Conservation (phyloP, 92 coral and sea anemone genomes). For the Galaxea fascicularis region DNA sequence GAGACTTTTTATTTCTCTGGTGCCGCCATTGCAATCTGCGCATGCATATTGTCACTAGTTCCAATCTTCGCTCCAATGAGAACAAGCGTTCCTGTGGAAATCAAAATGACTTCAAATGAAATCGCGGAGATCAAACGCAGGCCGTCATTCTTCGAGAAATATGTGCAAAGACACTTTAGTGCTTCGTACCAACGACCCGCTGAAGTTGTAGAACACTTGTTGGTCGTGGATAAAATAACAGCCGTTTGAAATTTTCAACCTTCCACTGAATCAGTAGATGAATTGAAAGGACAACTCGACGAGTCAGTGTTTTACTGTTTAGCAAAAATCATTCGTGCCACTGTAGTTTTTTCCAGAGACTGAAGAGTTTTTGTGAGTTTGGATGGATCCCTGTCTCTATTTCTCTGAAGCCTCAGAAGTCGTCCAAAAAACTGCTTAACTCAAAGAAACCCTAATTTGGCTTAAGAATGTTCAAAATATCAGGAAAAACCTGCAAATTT, state of each 20-base stretch:
- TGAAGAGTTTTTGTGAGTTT: too few relatives aligned
- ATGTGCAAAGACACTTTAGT: slow-evolving; percentile 12
- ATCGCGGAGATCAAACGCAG: background rate
- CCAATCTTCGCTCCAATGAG: slow-evolving; percentile 41
- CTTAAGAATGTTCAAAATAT: too few relatives aligned
- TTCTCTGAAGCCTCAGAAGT: too few relatives aligned
- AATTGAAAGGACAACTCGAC: background rate
- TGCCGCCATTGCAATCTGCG: slow-evolving; percentile 37
- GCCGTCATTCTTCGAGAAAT: slow-evolving; percentile 25
- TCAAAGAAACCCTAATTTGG: too few relatives aligned
- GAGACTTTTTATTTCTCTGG: slow-evolving; percentile 53
- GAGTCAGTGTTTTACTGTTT: too few relatives aligned
- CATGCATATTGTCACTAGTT: slow-evolving; percentile 32
- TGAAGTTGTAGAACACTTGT: background rate
- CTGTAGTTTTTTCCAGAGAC: too few relatives aligned
- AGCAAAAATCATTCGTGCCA: too few relatives aligned
- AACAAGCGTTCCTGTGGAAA: background rate
- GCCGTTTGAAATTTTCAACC: background rate
- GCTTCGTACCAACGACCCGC: background rate
- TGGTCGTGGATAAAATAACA: slow-evolving; percentile 19
- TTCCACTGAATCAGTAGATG: background rate
- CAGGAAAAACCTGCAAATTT: too few relatives aligned
- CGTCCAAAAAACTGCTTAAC: too few relatives aligned
- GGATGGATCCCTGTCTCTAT: too few relatives aligned
- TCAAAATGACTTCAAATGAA: slow-evolving; percentile 7